Evolutionary conservation across 2,888 invertebrate genomes (phyloP).

Genomic region (Archips crataeganus): DNA sequence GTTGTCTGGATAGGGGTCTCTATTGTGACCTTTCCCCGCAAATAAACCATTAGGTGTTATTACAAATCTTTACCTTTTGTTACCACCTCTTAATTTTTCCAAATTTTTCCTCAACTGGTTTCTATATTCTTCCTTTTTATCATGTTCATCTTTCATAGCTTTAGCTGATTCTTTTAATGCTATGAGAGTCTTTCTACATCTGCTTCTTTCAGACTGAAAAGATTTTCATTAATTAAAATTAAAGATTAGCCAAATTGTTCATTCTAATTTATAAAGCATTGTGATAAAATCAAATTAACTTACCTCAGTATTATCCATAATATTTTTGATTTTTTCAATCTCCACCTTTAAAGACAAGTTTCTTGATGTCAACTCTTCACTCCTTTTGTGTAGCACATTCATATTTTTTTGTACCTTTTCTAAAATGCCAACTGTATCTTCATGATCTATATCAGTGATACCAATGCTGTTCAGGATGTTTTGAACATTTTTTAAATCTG

Average conservation of each 20-base stretch:
- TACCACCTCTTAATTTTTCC: constrained; percentile 83
- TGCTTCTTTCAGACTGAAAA: constrained; percentile 71
- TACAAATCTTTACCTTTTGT: constrained; percentile 68
- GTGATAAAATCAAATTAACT: constrained; percentile 21
- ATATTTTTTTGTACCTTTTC: constrained; percentile 73
- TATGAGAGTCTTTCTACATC: constrained; percentile 66
- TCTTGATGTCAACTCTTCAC: constrained; percentile 74
- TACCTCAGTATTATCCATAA: constrained; percentile 62
- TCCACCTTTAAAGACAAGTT: constrained; percentile 72
- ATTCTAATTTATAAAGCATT: not conserved
- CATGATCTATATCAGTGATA: constrained; percentile 62
- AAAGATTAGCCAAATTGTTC: not conserved
- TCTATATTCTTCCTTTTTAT: constrained; percentile 85
- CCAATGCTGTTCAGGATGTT: constrained; percentile 71
- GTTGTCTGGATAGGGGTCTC: too few relatives aligned
- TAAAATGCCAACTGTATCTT: constrained; percentile 59
- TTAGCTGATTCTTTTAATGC: constrained; percentile 72
- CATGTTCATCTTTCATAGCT: constrained; percentile 76
- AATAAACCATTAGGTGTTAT: not conserved
- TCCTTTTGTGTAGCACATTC: constrained; percentile 64
- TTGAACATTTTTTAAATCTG: constrained; percentile 77
- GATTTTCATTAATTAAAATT: not conserved
- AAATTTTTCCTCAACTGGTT: constrained; percentile 87
- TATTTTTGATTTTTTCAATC: constrained; percentile 69
- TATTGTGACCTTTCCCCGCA: too few relatives aligned